These are phyloP conservation scores for Ischnus inquisitorius DNA, from an alignment of 2,888 invertebrate genomes.

Conservation along the genomic window DNA sequence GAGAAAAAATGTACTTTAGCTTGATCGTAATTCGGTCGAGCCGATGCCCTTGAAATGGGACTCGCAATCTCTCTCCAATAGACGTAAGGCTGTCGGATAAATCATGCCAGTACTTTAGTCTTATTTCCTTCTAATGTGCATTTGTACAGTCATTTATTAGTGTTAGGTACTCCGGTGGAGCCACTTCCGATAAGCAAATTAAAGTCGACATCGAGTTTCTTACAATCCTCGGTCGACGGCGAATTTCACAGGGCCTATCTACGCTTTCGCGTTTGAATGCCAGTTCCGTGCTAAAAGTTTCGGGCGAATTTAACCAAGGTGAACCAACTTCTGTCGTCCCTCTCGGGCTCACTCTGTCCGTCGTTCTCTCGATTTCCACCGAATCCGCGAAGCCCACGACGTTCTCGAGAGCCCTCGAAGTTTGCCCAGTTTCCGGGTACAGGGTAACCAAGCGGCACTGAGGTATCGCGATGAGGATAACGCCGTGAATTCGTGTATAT, in stretches of 20 bases:
- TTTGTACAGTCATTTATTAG: too few species aligned
- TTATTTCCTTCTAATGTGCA: too few species aligned
- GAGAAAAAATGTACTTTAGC: too few species aligned
- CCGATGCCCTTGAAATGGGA: too few species aligned
- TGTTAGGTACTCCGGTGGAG: too few species aligned
- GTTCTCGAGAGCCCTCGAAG: not conserved
- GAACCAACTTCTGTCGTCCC: conserved; percentile 18
- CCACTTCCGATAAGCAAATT: not conserved
- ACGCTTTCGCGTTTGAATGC: not conserved
- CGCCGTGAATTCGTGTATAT: not conserved
- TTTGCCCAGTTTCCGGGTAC: conserved; percentile 13
- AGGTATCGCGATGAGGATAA: conserved; percentile 24
- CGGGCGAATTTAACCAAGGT: conserved; percentile 3
- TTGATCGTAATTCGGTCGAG: too few species aligned
- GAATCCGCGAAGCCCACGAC: conserved; percentile 16
- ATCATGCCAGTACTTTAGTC: too few species aligned
- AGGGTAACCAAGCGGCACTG: conserved; percentile 18
- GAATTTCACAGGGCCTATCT: not conserved
- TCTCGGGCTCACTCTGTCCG: not conserved
- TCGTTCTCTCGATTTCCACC: conserved; percentile 28
- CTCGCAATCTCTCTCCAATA: too few species aligned
- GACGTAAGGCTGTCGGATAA: too few species aligned
- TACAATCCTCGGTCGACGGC: not conserved
- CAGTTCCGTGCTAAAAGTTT: conserved; percentile 16
- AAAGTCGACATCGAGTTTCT: conserved; percentile 2